phyloP scores from a whole-genome alignment of 2,888 invertebrate species.

The Drosophila prostipennis region DNA sequence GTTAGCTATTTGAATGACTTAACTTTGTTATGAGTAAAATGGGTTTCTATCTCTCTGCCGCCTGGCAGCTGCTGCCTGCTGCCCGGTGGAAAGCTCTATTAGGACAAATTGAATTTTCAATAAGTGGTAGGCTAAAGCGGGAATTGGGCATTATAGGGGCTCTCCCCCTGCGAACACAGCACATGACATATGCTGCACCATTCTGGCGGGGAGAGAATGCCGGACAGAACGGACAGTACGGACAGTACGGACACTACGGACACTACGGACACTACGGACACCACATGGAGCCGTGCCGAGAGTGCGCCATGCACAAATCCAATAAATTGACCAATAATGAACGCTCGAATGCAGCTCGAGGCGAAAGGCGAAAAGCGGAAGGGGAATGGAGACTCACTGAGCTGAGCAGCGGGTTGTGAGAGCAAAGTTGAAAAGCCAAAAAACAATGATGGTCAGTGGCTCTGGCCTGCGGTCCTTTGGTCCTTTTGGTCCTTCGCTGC shows the following conservation, averaged over 20 bases:
- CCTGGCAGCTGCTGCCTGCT: slow-evolving; percentile 37
- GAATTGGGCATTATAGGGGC: slow-evolving; percentile 18
- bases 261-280: background rate
- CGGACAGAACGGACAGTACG: background rate
- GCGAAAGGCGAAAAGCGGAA: background rate
- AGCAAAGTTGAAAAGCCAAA: slow-evolving; percentile 74
- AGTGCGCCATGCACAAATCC: slow-evolving; percentile 72
- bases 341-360: slow-evolving; percentile 66
- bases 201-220: slow-evolving; percentile 10
- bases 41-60: background rate
- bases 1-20: background rate
- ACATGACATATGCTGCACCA: slow-evolving; percentile 68
- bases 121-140: slow-evolving; percentile 52
- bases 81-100: slow-evolving; percentile 55
- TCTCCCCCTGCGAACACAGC: slow-evolving; percentile 39
- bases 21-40: background rate
- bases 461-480: slow-evolving; percentile 29
- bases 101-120: slow-evolving; percentile 74
- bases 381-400: no score
- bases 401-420: background rate
- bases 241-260: background rate
- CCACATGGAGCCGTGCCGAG: slow-evolving; percentile 33
- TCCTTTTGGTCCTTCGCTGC: slow-evolving; percentile 20
- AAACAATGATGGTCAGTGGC: slow-evolving; percentile 70
- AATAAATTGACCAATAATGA: slow-evolving; percentile 82